Conservation (phyloP, 1,140 invertebrate genomes). For the Armadillidium nasatum region DNA sequence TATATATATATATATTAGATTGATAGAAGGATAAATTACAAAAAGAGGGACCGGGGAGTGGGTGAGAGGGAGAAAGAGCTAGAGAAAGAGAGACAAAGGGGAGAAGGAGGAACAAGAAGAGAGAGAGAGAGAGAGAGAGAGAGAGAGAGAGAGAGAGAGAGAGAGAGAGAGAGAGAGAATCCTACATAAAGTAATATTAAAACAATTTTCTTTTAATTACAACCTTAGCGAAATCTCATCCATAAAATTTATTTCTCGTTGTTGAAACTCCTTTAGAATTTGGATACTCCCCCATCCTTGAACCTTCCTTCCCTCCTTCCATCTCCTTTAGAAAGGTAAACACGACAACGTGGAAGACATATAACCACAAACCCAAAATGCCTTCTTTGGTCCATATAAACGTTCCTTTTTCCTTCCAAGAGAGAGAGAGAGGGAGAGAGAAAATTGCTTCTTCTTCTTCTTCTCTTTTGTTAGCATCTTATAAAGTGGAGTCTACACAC, state of each 20-base stretch:
- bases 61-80: neutral
- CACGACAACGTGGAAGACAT: neutral
- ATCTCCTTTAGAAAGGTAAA: neutral
- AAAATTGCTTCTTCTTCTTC: neutral
- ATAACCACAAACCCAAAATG: neutral
- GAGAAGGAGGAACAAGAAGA: neutral
- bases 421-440: too few species aligned
- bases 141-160: slow-evolving; percentile 20
- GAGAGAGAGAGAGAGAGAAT: too few species aligned
- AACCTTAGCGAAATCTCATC: too few species aligned
- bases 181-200: too few species aligned
- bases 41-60: too few species aligned
- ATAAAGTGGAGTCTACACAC: slow-evolving; percentile 2
- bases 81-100: neutral
- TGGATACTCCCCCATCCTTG: too few species aligned
- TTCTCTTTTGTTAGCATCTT: neutral
- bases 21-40: neutral
- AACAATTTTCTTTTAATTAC: too few species aligned
- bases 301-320: too few species aligned
- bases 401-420: neutral
- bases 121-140: slow-evolving; percentile 9
- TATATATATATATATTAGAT: neutral
- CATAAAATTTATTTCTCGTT: too few species aligned
- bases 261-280: too few species aligned
- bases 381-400: neutral